Base-by-base conservation (phyloP, 2,113 vertebrate species). In the Pseudorectes ferrugineus region DNA sequence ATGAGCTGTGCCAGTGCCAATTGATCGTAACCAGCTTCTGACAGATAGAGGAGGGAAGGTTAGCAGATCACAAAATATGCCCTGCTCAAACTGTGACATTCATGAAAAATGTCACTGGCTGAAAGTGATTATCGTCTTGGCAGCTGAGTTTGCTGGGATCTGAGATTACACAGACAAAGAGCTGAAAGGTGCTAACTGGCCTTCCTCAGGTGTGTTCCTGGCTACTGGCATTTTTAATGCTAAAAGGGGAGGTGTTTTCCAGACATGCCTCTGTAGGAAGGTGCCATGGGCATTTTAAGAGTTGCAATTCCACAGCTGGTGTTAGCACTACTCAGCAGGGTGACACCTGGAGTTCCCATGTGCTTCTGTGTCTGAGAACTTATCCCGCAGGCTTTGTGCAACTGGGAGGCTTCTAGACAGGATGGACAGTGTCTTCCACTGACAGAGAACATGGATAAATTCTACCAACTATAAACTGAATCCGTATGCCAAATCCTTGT, bases 81-180 rank as follows among this genome's bases (percentile, higher is more conserved):
- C 81, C 26, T 54, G 79, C 55, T 83, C 82, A 43, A 59, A 73
- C 81, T 19, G 40, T 73, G 92, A 77, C 82, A 67, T 77, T 66
- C 93, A 80, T 88, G 74, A 67, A 51, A 83, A 93, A 89, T 67
- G 46, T 85, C 89, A 88, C 78, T 51, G 59, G 51, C 88, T 88
- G 66, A 28, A 59, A 79, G 48, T 9, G 46, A 77, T 70, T 46
- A 66, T 94, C 71, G 21, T 61, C 76, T 51, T 85, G 86, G 86
- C 88, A 84, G 46, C 83, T 66, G 71, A 58, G 49, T 42, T 65
- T 49, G 71, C 42, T 35, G 66, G 66, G 66, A 58, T 43, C 49
- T 54, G 74, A 22, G 28, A 15, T 28, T 2, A 1, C 51, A 25
- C 35, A 33, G 46, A 66, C 40, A 21, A 83, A 33, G n/a, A 67